phyloP scores from a whole-genome alignment of 2,113 vertebrate genomes.

The Xiphias gladius region DNA sequence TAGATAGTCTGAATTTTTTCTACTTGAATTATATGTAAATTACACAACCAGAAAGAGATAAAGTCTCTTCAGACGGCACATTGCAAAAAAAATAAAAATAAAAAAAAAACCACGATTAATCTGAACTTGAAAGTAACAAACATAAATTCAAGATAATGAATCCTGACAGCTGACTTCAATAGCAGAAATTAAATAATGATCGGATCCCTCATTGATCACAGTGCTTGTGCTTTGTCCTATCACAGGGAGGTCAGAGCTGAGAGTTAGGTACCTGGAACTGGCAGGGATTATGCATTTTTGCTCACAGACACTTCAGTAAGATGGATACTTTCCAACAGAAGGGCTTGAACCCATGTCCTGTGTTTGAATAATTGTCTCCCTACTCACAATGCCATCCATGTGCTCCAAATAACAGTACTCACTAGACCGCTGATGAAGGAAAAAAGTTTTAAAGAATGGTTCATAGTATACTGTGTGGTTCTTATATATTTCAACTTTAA shows the following conservation, averaged over 20 bases:
- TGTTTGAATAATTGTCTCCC: slow-evolving; percentile 66
- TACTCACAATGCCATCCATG: slow-evolving; percentile 44
- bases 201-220: slow-evolving; percentile 62
- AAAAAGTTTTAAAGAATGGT: background rate
- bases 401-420: slow-evolving; percentile 37
- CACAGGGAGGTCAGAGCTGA: slow-evolving; percentile 58
- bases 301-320: slow-evolving; percentile 51
- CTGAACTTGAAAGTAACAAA: background rate
- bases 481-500: slow-evolving; percentile 13
- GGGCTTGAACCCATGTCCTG: slow-evolving; percentile 65
- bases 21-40: background rate
- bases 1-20: background rate
- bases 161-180: slow-evolving; percentile 30
- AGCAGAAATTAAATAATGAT: slow-evolving; percentile 57
- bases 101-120: background rate
- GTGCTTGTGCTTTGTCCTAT: slow-evolving; percentile 49
- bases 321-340: slow-evolving; percentile 63
- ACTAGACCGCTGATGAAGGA: slow-evolving; percentile 14
- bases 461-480: background rate
- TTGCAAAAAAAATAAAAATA: background rate
- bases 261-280: slow-evolving; percentile 43
- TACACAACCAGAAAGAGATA: background rate
- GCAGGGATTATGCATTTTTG: slow-evolving; percentile 60
- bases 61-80: background rate
- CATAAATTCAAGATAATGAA: slow-evolving; percentile 29